These are phyloP conservation scores for Bimastos eiseni DNA, from an alignment of 2,888 invertebrate species.

Conservation along the genomic window DNA sequence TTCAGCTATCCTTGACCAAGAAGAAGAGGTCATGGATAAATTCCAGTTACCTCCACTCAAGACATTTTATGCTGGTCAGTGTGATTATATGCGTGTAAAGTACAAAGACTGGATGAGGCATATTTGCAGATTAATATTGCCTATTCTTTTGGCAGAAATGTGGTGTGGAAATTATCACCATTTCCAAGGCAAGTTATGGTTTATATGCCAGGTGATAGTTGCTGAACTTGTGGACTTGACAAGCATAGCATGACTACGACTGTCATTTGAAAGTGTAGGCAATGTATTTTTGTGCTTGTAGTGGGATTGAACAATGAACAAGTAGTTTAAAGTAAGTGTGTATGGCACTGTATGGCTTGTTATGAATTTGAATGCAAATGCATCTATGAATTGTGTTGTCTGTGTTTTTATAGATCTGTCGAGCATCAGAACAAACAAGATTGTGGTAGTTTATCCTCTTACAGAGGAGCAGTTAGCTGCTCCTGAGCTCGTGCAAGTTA, in stretches of 20 bases:
- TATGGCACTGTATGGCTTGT: no score
- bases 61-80: conserved; percentile 18
- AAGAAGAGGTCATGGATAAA: conserved; percentile 23
- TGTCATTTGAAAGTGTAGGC: neutral
- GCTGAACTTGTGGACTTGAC: neutral
- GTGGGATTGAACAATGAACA: no score
- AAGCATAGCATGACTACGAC: neutral
- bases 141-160: no score
- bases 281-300: neutral
- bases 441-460: conserved; percentile 18
- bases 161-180: no score
- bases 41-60: conserved; percentile 21
- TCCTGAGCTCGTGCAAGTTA: conserved; percentile 2
- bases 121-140: neutral
- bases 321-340: neutral
- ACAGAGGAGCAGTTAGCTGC: neutral
- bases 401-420: neutral
- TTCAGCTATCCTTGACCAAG: neutral
- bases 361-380: neutral
- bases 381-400: neutral
- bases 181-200: neutral
- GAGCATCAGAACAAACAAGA: conserved; percentile 24
- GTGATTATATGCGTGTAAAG: neutral
- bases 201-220: neutral
- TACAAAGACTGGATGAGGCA: neutral